Conservation (phyloP, 1,140 invertebrate species). For the Musca domestica region DNA sequence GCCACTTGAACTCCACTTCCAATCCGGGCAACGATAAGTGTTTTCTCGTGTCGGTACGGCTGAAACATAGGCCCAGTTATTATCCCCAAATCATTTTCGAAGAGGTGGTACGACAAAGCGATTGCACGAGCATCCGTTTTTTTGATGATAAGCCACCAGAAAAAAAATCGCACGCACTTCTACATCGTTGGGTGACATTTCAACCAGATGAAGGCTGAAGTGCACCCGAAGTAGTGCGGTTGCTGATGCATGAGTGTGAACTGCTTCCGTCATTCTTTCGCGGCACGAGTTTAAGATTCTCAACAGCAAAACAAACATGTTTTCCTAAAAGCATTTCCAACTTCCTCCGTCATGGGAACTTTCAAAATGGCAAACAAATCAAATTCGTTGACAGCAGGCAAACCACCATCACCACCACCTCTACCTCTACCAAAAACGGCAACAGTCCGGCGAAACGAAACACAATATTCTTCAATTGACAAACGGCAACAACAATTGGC, state of each 20-base stretch:
- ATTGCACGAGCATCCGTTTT: neutral
- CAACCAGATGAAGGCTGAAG: too few relatives aligned
- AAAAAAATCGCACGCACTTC: neutral
- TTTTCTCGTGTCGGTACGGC: neutral
- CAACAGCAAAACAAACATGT: constrained; percentile 16
- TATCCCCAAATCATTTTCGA: neutral
- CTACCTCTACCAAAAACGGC: too few relatives aligned
- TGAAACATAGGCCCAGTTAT: neutral
- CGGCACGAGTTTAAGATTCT: neutral
- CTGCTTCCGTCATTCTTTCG: too few relatives aligned
- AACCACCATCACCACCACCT: too few relatives aligned
- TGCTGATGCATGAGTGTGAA: too few relatives aligned
- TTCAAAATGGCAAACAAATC: constrained; percentile 10
- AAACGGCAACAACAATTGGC: too few relatives aligned
- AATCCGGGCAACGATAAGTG: neutral
- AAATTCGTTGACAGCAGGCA: neutral
- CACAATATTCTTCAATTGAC: too few relatives aligned
- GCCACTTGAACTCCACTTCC: too few relatives aligned
- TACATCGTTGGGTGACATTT: too few relatives aligned
- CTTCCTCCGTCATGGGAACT: neutral
- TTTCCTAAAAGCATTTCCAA: constrained; percentile 18
- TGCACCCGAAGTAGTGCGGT: too few relatives aligned
- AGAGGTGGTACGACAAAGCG: neutral
- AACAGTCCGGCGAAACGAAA: too few relatives aligned
- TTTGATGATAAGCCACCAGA: neutral